Evolutionary conservation across 2,888 invertebrate genomes (phyloP), one percentile per base, ranked within the genome.

Genomic region (Andricus curvator): DNA sequence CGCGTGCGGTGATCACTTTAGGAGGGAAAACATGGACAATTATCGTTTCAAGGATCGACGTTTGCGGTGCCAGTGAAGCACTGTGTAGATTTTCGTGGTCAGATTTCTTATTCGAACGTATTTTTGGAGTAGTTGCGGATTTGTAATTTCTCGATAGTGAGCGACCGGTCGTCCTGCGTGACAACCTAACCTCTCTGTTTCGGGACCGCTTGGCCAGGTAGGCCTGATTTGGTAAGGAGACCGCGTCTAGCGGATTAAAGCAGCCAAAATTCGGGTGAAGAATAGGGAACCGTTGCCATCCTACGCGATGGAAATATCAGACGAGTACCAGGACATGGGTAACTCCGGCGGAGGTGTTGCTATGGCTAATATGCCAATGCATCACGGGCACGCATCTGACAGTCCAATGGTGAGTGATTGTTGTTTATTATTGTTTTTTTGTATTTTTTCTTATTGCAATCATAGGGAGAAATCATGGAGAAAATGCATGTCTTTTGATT

Each of bases 231-330:
- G 78, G 78, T 78, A 77, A 80, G 74, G 81, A 82, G 78, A 79
- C 84, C 83, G 86, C 84, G 85, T 79, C 83, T 76, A 82, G 81
- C 83, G 85, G 84, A 83, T 84, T 84, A 88, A 93, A 92, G 89
- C 92, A 91, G 94, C 94, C 96, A 97, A 97, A 95, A 97, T 97
- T 97, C 96, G 97, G 95, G 96, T 96, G 94, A 97, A 97, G 96
- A 97, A 97, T 93, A 95, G 96, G 94, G 96, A 96, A 93, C 97
- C 97, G 94, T 95, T 96, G 93, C 96, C 96, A 94, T 96, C 96
- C 94, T 96, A 96, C 95, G 96, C 95, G 94, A 96, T 96, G 96
- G 96, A 95, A 91, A 94, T 94, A 93, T 86, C 90, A 88, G 92
- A 92, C 88, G 92, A 92, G 80, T 91, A 90, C 82, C 92, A 91